Evolutionary conservation across 2,888 invertebrate species (phyloP), one percentile per base, ranked within the genome.

Genomic region (Drosophila falleni): DNA sequence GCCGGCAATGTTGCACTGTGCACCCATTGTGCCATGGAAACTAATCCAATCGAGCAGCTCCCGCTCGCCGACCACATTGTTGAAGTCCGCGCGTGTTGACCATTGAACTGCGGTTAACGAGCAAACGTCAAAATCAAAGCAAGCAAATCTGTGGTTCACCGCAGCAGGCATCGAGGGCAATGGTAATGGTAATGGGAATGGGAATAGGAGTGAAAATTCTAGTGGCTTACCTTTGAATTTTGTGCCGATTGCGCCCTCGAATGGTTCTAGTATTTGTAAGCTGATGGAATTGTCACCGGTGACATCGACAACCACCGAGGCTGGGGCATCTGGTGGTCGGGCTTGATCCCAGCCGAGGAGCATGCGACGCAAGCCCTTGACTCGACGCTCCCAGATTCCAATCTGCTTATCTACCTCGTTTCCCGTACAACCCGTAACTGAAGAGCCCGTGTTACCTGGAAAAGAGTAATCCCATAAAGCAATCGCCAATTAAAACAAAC

Each of bases 311-410:
- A 95, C 95, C 0, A 98, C 96, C 16, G 96, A 93, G n/a, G 95
- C 95, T 0, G 97, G 97, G 5, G 95, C 95, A 89, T 96, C 96
- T 42, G 98, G 98, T 0, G 96, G 95, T 37, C 96, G 94, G 11
- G 97, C 95, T 92, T 97, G 97, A 86, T 97, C 97, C 94, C 98
- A 98, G 50, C 98, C 98, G 33, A 96, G 93, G 39, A 97, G 94
- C 94, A 98, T 95, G 42, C 94, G 93, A 70, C 94, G 90, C 64
- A 93, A 78, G n/a, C 93, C 93, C 89, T 93, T 93, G 5, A 93
- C 90, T 26, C 93, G 95, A 73, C 97, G 94, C 84, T 98, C 97
- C 98, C 98, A 98, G 58, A 97, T 95, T 74, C 96, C 96, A 55
- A 96, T 95, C 92, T 97, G 97, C 89, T 97, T 97, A 90, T 97